Percentiles rank a stretch among this genome's conserved stretches.
These are phyloP conservation scores for Gastrophryne carolinensis DNA, from an alignment of 2,797 vertebrate species.

Conservation along the genomic window DNA sequence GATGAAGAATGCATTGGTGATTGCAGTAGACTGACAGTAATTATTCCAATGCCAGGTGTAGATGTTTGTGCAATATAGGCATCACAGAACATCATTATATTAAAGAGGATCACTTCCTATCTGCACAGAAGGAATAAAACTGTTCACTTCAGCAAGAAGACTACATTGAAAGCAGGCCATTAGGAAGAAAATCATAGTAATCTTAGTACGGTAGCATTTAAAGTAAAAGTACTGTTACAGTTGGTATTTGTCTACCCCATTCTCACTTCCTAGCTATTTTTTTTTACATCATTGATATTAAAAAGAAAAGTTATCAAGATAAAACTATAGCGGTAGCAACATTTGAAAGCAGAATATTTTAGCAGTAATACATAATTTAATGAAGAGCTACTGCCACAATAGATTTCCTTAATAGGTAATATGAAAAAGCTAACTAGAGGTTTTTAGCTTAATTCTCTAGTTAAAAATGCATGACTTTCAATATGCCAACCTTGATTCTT, in stretches of 20 bases:
- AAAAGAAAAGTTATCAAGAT: background rate
- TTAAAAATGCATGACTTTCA: background rate
- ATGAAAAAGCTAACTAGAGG: background rate
- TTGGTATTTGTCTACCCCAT: background rate
- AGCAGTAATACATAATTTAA: background rate
- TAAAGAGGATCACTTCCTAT: background rate
- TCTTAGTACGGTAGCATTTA: background rate
- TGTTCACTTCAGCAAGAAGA: background rate
- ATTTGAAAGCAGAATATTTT: background rate
- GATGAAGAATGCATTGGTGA: constrained; percentile 18
- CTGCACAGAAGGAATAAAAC: background rate
- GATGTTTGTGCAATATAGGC: background rate
- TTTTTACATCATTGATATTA: background rate
- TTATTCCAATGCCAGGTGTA: constrained; percentile 31
- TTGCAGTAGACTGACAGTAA: constrained; percentile 3
- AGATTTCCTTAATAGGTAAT: background rate
- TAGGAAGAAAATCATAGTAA: background rate
- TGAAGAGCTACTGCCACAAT: background rate
- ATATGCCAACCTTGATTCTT: no score
- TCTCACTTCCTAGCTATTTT: background rate
- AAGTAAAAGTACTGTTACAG: background rate
- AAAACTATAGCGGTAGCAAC: background rate
- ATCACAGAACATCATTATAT: constrained; percentile 1
- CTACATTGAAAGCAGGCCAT: background rate
- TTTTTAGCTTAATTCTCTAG: background rate